Base-by-base conservation (phyloP, 2,797 vertebrate genomes). In the Crypturellus tataupa region DNA sequence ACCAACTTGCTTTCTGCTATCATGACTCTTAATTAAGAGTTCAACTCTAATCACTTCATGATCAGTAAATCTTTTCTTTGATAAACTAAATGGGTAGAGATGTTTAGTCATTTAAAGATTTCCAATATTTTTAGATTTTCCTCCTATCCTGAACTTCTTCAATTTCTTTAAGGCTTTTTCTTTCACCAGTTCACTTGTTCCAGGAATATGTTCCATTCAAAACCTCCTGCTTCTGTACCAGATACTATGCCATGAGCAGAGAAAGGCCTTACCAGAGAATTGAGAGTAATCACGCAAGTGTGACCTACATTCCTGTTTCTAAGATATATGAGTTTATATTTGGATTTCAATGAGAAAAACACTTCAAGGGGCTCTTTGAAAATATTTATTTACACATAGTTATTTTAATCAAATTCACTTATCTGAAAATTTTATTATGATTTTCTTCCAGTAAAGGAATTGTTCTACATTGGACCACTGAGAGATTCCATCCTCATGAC, bases 261-360 rank as follows among this genome's bases (percentile, higher is more conserved):
- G 6, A 60, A 94, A 80, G 15, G 24, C 20, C n/a, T 79, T 47
- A 25, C 25, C 39, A 37, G 68, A 62, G 21, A 75, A 58, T 10
- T 37, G 12, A 40, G 46, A n/a, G 46, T 13, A n/a, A 80, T n/a
- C 24, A 27, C 64, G 9, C 6, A 58, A 21, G 2, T 64, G 35
- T 49, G 47, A 85, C 76, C 29, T 84, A 19, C 31, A 69, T 89
- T 90, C 16, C 46, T 60, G 31, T 25, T 85, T 93, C 51, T 10
- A 44, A 47, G 13, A n/a, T 47, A 70, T 70, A 80, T 47, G 64
- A 47, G 20, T 21, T 75, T 83, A 20, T 24, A 56, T 51, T 84
- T 88, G 55, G 37, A 12, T 92, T 92, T 63, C 75, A 90, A 71
- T 46, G 23, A 85, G 77, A 83, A 87, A 89, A 86, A 4, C 13